phyloP scores from a whole-genome alignment of 1,140 invertebrate genomes.

The Pogonomyrmex californicus region DNA sequence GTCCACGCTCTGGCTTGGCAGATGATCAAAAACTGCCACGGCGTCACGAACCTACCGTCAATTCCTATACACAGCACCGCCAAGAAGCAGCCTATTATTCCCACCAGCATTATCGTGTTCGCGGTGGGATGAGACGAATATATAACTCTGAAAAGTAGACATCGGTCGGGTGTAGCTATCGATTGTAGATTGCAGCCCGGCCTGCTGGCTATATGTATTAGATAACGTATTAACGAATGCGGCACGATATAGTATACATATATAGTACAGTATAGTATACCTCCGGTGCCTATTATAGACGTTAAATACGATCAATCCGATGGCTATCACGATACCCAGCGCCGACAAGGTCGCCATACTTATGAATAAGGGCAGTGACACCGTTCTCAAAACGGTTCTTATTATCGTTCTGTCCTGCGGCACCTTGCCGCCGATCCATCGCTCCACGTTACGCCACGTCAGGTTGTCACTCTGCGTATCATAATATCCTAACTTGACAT shows the following conservation, averaged over 20 bases:
- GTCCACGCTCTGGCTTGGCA: constrained; percentile 97
- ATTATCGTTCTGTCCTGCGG: constrained; percentile 97
- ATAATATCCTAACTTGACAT: constrained; percentile 98
- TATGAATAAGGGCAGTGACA: constrained; percentile 95
- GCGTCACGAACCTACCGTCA: constrained; percentile 94
- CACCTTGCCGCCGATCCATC: constrained; percentile 95
- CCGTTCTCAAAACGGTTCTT: constrained; percentile 92
- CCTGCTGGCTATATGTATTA: neutral
- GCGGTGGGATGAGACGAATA: constrained; percentile 98
- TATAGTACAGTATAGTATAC: constrained; percentile 86
- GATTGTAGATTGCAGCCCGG: constrained; percentile 6
- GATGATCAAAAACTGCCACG: constrained; percentile 90
- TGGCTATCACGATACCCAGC: constrained; percentile 94
- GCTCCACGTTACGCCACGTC: constrained; percentile 96
- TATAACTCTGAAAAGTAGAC: constrained; percentile 93
- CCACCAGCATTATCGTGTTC: constrained; percentile 98
- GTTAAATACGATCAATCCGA: constrained; percentile 96
- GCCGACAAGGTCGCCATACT: constrained; percentile 96
- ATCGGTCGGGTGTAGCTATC: constrained; percentile 27
- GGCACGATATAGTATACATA: constrained; percentile 58
- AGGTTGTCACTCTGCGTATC: constrained; percentile 98
- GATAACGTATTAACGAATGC: constrained; percentile 46
- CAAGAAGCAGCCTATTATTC: constrained; percentile 96
- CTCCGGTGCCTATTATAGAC: constrained; percentile 95
- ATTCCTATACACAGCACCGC: constrained; percentile 97